phyloP scores from a whole-genome alignment of 2,797 vertebrate species.

The Monodelphis domestica region DNA sequence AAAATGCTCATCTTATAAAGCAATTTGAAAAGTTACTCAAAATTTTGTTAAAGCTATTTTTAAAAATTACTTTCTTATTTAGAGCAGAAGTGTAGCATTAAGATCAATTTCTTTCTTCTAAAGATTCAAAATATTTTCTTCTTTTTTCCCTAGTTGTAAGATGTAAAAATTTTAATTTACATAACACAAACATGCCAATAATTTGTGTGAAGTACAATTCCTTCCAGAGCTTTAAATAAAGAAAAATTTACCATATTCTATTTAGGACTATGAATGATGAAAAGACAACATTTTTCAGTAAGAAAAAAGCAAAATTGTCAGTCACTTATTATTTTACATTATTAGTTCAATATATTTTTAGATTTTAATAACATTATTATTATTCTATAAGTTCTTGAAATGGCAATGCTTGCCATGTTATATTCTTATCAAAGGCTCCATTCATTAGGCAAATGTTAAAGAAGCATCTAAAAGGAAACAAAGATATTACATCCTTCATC shows the following conservation, averaged over 20 bases:
- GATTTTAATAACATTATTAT: constrained; percentile 21
- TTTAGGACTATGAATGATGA: constrained; percentile 18
- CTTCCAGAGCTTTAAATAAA: constrained; percentile 42
- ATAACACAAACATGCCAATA: background rate
- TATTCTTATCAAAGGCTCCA: constrained; percentile 9
- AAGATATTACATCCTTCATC: constrained; percentile 3
- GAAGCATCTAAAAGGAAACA: constrained; percentile 32
- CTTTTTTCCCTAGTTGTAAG: constrained; percentile 14
- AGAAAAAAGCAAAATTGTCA: constrained; percentile 44
- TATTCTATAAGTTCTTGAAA: constrained; percentile 40
- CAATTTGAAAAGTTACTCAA: constrained; percentile 30
- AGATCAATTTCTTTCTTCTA: background rate
- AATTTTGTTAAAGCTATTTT: constrained; percentile 22
- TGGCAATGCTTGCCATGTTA: constrained; percentile 9
- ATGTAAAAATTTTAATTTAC: constrained; percentile 41
- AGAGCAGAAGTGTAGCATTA: background rate
- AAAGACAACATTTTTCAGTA: constrained; percentile 38
- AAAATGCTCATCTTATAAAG: background rate
- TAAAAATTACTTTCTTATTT: constrained; percentile 7
- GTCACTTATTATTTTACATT: constrained; percentile 12
- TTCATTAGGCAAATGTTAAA: constrained; percentile 36
- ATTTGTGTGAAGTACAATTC: constrained; percentile 13
- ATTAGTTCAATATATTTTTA: background rate
- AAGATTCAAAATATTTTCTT: background rate
- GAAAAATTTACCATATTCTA: constrained; percentile 22